Evolutionary conservation across 1,140 invertebrate species (phyloP).

Genomic region (Phortica variegata): DNA sequence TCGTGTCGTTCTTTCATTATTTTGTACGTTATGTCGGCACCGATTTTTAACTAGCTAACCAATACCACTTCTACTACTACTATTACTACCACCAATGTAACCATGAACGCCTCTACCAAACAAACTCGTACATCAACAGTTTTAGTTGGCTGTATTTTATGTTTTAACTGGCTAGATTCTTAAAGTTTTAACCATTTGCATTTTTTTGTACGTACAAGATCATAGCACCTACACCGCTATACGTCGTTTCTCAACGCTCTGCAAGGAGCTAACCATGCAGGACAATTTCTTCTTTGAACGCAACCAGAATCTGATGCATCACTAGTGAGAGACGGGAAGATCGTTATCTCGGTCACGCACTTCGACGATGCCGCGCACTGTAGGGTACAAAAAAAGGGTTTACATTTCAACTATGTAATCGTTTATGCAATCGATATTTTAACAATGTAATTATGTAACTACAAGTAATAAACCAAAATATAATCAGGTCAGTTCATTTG

Average conservation of each 20-base stretch:
- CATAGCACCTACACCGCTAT: slow-evolving; percentile 39
- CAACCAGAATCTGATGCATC: slow-evolving; percentile 46
- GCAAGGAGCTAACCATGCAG: slow-evolving; percentile 50
- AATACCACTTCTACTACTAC: too few relatives aligned
- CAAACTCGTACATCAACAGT: slow-evolving; percentile 1
- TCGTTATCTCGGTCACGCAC: too few relatives aligned
- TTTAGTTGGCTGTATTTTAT: slow-evolving; percentile 20
- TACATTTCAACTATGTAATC: slow-evolving; percentile 14
- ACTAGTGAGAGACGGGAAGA: slow-evolving; percentile 16
- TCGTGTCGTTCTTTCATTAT: too few relatives aligned
- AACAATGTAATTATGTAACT: slow-evolving; percentile 28
- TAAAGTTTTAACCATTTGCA: background rate
- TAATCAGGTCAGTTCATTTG: slow-evolving; percentile 8
- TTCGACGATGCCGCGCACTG: too few relatives aligned
- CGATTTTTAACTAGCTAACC: too few relatives aligned
- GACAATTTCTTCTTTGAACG: slow-evolving; percentile 51
- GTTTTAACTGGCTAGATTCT: slow-evolving; percentile 12
- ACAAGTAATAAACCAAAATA: slow-evolving; percentile 19
- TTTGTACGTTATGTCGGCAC: too few relatives aligned
- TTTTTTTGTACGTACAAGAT: slow-evolving; percentile 30
- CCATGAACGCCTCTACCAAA: too few relatives aligned
- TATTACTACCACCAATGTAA: too few relatives aligned
- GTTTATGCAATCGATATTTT: slow-evolving; percentile 13
- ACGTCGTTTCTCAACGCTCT: slow-evolving; percentile 50
- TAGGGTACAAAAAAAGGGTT: too few relatives aligned